Conservation (phyloP, 2,797 vertebrate species). For the Pteronotus mesoamericanus region DNA sequence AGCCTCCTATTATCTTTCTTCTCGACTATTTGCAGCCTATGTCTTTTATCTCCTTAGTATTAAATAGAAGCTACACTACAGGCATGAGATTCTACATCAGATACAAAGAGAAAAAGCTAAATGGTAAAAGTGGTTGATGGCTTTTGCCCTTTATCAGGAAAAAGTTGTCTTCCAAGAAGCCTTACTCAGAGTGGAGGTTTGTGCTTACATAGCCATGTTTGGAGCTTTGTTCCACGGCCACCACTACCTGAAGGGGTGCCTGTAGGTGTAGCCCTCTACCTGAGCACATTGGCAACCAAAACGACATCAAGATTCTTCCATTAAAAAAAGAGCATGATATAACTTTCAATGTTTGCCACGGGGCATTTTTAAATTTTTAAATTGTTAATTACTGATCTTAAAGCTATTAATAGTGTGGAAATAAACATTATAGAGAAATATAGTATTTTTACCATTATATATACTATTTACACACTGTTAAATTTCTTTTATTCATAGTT, state of each 20-base stretch:
- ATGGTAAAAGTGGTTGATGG: neutral
- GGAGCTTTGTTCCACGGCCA: neutral
- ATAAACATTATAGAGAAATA: neutral
- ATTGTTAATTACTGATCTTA: neutral
- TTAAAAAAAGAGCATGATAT: neutral
- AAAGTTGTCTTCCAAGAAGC: neutral
- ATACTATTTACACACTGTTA: neutral
- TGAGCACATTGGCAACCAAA: neutral
- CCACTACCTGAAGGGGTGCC: neutral
- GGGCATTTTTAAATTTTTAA: conserved; percentile 22
- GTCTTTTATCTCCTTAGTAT: neutral
- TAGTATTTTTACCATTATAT: neutral
- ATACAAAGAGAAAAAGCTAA: neutral
- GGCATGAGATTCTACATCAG: neutral
- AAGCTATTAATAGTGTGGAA: neutral
- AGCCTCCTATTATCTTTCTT: neutral
- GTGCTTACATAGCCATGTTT: neutral
- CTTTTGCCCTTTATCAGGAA: neutral
- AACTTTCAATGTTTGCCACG: neutral
- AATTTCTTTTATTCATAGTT: neutral
- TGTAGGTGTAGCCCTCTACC: neutral
- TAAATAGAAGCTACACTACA: neutral
- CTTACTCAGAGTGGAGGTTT: neutral
- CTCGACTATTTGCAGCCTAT: neutral
- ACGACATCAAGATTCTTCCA: neutral